These are phyloP conservation scores for Drosophila neocordata DNA, from an alignment of 1,140 invertebrate genomes.

Conservation along the genomic window DNA sequence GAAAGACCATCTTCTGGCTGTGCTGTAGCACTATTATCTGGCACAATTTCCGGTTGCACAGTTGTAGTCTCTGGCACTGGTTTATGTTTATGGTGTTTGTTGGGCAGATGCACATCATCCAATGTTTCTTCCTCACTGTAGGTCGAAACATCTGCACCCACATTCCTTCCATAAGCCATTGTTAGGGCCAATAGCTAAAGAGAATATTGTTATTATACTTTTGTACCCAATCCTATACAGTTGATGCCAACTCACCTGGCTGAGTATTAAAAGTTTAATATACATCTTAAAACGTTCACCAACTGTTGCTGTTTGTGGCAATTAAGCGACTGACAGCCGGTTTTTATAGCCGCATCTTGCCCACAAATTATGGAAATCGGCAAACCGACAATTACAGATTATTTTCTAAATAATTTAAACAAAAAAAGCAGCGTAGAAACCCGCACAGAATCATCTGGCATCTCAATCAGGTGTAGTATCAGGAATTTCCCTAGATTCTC, in stretches of 20 bases:
- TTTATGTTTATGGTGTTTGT: constrained; percentile 13
- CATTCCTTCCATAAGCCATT: constrained; percentile 26
- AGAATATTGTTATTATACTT: background rate
- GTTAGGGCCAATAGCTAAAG: constrained; percentile 44
- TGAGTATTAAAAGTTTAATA: constrained; percentile 53
- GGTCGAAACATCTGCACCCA: constrained; percentile 23
- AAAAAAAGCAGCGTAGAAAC: constrained; percentile 21
- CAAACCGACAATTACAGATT: constrained; percentile 29
- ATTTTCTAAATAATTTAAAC: constrained; percentile 12
- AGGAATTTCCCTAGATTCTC: constrained; percentile 6
- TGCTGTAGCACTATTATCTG: constrained; percentile 14
- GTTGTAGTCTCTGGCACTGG: constrained; percentile 42
- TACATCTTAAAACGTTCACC: constrained; percentile 35
- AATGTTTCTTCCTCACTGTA: constrained; percentile 39
- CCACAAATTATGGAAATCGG: constrained; percentile 50
- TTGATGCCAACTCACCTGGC: constrained; percentile 37
- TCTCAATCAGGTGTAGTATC: constrained; percentile 10
- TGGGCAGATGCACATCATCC: constrained; percentile 30
- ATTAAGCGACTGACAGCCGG: constrained; percentile 4
- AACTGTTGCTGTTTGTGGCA: constrained; percentile 32
- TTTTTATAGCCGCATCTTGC: constrained; percentile 56
- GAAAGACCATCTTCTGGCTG: constrained; percentile 26
- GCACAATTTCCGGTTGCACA: constrained; percentile 7
- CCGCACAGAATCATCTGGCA: constrained; percentile 13
- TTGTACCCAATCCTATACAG: background rate